A percentile compares a stretch with the other conserved stretches of the same genome.
These are phyloP conservation scores for Candidula unifasciata DNA, from an alignment of 2,888 invertebrate genomes.

Conservation along the genomic window DNA sequence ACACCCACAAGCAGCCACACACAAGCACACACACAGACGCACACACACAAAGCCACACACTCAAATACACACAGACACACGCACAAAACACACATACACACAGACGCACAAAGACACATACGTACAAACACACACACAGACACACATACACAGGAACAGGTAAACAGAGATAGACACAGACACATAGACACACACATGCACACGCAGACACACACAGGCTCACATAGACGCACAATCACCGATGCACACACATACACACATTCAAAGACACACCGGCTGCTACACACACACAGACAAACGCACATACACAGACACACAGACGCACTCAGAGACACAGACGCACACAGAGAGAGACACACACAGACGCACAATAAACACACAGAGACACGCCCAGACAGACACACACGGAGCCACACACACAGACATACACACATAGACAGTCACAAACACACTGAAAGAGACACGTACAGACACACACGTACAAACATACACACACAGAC, in stretches of 20 bases:
- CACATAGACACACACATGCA: not conserved
- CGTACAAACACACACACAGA: not conserved
- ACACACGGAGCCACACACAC: not conserved
- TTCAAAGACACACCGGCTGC: too few species aligned
- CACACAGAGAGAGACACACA: not conserved
- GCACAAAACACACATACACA: not conserved
- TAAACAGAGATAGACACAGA: too few species aligned
- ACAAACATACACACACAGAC: too few species aligned
- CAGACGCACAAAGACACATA: not conserved
- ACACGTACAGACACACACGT: not conserved
- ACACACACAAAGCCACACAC: not conserved
- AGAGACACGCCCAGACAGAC: too few species aligned
- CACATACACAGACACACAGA: constrained; percentile 10
- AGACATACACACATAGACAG: not conserved
- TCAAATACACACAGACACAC: too few species aligned
- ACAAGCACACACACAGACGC: not conserved
- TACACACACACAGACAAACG: too few species aligned
- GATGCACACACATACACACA: too few species aligned
- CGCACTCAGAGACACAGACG: constrained; percentile 11
- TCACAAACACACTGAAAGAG: not conserved
- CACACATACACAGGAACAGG: not conserved
- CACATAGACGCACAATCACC: not conserved
- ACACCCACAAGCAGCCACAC: not conserved
- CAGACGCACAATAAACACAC: too few species aligned
- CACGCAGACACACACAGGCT: not conserved